Conservation (phyloP, 2,113 vertebrate species). For the Hemiscyllium ocellatum region DNA sequence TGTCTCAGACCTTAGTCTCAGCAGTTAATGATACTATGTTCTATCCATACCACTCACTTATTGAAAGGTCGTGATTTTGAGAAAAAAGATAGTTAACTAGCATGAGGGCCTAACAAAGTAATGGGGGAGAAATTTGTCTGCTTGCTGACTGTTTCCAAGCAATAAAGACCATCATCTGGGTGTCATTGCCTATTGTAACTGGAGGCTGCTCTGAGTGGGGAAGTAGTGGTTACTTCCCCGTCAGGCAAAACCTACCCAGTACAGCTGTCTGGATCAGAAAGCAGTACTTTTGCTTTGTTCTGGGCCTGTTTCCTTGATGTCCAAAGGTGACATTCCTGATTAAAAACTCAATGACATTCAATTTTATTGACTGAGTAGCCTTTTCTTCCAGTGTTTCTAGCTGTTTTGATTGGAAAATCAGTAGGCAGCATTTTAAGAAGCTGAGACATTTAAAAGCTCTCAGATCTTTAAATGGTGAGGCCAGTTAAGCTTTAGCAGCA, state of each 20-base stretch:
- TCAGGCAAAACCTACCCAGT: background rate
- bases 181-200: background rate
- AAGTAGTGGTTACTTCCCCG: background rate
- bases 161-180: background rate
- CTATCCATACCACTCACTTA: background rate
- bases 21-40: background rate
- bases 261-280: background rate
- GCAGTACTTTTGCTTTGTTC: background rate
- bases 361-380: background rate
- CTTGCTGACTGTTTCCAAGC: background rate
- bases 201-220: background rate
- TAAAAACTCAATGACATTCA: too few relatives aligned
- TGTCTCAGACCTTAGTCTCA: background rate
- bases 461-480: background rate
- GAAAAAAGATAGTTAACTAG: background rate
- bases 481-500: background rate
- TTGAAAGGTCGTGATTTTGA: background rate
- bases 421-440: background rate
- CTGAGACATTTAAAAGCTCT: background rate
- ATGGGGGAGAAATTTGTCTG: background rate
- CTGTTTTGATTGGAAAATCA: background rate
- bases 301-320: background rate
- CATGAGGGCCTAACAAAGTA: background rate
- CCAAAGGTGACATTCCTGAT: background rate
- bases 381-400: background rate